Base-by-base conservation (phyloP, 2,113 vertebrate genomes). In the Phaetusa simplex region DNA sequence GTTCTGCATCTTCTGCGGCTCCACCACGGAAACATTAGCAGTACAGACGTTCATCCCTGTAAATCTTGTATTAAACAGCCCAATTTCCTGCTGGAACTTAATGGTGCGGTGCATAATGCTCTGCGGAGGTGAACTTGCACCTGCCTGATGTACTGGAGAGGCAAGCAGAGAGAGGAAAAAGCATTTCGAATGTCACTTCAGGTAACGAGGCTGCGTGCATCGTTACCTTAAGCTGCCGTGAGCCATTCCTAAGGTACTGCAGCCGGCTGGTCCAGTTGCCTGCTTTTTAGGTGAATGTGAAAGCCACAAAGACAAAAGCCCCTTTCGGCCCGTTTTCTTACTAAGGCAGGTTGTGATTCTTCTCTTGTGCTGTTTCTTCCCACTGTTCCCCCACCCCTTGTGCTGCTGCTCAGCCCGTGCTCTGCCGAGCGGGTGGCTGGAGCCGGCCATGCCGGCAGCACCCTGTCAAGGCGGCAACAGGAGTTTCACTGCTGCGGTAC, bases 21-120 rank as follows among this genome's bases (percentile, higher is more conserved):
- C 10, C 11, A 36, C 61, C 6, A 9, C 1, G 0, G 52, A 42
- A 52, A 36, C 0, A 0, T 71, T 20, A 52, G 70, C 43, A 13
- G 32, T 24, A 12, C 30, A 36, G 58, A 34, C 3, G 1, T 36
- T 70, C 4, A 5, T 71, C 23, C 47, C 53, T n/a, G 32, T 38
- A 67, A 45, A 55, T 59, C 66, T 58, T 42, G 42, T 27, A 30
- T 66, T 61, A 58, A 86, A 65, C 45, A 78, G 56, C 61, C 81
- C 12, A 0, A 1, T 19, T 85, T 94, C 66, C 82, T 55, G 23
- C 73, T 79, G 47, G 34, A 67, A 87, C 22, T 50, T 72, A 93
- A 59, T 32, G 49, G 36, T 36, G 87, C 4, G 2, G 40, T 8
- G 47, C 42, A 8, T 23, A 71, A 47, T 10, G 29, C 19, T 50